phyloP scores from a whole-genome alignment of 2,797 vertebrate genomes.

The Naso thynnoides region DNA sequence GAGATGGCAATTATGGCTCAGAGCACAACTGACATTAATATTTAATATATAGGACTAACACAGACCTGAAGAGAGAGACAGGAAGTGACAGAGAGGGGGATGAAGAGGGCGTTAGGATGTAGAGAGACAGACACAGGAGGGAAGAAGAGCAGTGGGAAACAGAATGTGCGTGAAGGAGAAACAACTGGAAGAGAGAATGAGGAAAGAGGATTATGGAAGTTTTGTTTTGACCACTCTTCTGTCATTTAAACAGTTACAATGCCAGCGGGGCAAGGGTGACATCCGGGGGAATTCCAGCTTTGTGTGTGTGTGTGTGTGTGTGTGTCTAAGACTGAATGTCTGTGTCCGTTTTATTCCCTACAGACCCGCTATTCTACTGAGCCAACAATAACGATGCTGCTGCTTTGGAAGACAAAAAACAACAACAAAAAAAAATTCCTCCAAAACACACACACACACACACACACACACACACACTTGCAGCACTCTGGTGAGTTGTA shows the following conservation, averaged over 20 bases:
- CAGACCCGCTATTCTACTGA: conserved; percentile 69
- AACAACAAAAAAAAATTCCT: conserved; percentile 29
- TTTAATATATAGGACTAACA: conserved; percentile 99
- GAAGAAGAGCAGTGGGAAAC: conserved; percentile 61
- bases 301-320: conserved; percentile 31
- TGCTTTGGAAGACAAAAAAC: conserved; percentile 56
- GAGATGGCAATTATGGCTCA: conserved; percentile 99
- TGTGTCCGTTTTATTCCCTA: conserved; percentile 78
- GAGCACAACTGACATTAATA: conserved; percentile 99
- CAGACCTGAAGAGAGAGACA: conserved; percentile 88
- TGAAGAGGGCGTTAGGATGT: conserved; percentile 46
- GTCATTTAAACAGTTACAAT: conserved; percentile 77
- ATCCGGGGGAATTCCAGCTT: conserved; percentile 79
- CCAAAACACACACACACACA: conserved; percentile 23
- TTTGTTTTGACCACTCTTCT: conserved; percentile 68
- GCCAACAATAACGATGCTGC: conserved; percentile 79
- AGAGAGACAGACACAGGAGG: conserved; percentile 63
- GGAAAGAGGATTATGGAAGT: conserved; percentile 69
- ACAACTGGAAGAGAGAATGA: conserved; percentile 52
- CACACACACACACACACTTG: conserved; percentile 15
- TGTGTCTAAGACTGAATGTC: conserved; percentile 62
- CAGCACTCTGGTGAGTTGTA: conserved; percentile 56
- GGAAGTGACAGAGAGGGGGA: conserved; percentile 69
- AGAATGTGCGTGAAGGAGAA: conserved; percentile 43
- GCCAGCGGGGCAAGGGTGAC: conserved; percentile 74